These are phyloP conservation scores for Tetragonula clypearis DNA, from an alignment of 1,140 invertebrate genomes.

Conservation along the genomic window DNA sequence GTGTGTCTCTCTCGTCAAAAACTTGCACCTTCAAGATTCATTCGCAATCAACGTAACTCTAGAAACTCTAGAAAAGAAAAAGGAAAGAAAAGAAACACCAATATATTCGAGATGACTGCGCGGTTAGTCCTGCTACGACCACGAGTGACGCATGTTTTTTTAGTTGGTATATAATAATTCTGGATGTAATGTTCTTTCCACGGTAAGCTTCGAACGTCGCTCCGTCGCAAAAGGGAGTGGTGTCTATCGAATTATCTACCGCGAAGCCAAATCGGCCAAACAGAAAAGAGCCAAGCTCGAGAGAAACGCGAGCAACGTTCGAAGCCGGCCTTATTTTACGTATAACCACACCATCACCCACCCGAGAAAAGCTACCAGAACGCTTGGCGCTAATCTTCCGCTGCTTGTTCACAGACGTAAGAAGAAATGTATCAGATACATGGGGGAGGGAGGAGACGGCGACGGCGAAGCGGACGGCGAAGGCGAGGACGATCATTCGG, in stretches of 20 bases:
- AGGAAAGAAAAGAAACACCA: background rate
- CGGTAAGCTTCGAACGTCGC: slow-evolving; percentile 11
- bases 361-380: background rate
- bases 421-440: slow-evolving; percentile 98
- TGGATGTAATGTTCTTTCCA: slow-evolving; percentile 62
- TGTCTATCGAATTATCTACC: background rate
- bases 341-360: background rate
- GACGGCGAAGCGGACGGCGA: slow-evolving; percentile 86
- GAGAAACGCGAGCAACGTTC: background rate
- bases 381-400: slow-evolving; percentile 29
- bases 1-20: no score
- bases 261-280: fast-evolving
- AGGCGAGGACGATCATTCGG: slow-evolving; percentile 86
- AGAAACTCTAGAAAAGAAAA: background rate
- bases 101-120: slow-evolving; percentile 33
- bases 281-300: background rate
- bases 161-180: slow-evolving; percentile 62
- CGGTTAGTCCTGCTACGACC: slow-evolving; percentile 52
- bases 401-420: slow-evolving; percentile 90
- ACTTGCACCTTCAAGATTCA: no score
- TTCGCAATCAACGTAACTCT: background rate
- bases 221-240: background rate
- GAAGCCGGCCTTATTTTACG: background rate
- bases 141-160: slow-evolving; percentile 77
- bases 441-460: slow-evolving; percentile 88